phyloP scores from a whole-genome alignment of 2,888 invertebrate genomes.

The Synanthedon andrenaeformis region DNA sequence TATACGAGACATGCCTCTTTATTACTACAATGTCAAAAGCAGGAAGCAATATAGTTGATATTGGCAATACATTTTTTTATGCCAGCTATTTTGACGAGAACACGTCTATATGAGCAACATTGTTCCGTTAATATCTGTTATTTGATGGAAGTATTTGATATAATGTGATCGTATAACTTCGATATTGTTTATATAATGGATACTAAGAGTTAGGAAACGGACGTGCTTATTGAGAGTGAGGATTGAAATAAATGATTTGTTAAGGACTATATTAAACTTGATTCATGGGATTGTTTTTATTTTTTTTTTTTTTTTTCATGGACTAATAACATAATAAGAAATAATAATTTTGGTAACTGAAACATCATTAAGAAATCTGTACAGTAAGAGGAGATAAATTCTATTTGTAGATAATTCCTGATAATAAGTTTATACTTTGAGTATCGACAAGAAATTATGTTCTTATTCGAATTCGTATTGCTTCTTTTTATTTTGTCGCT shows the following conservation, averaged over 20 bases:
- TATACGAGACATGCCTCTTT: not conserved
- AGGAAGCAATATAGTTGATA: not conserved
- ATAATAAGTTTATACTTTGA: too few species aligned
- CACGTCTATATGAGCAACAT: not conserved
- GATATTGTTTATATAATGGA: not conserved
- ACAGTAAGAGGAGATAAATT: too few species aligned
- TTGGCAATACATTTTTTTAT: not conserved
- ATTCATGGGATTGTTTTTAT: not conserved
- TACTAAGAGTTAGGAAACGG: not conserved
- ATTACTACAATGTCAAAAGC: not conserved
- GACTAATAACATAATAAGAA: too few species aligned
- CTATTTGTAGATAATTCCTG: too few species aligned
- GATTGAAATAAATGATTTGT: conserved; percentile 45
- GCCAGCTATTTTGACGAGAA: not conserved
- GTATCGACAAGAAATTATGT: too few species aligned
- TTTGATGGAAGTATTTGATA: not conserved
- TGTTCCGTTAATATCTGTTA: not conserved
- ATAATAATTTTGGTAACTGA: too few species aligned
- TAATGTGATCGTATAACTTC: not conserved
- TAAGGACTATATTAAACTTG: conserved; percentile 17
- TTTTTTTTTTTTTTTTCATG: too few species aligned
- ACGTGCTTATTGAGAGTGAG: conserved; percentile 11
- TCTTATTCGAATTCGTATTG: not conserved
- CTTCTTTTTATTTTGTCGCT: conserved; percentile 1
- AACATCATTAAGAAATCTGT: too few species aligned